Evolutionary conservation across 2,888 invertebrate genomes (phyloP).

Genomic region (Parascotia fuliginaria): DNA sequence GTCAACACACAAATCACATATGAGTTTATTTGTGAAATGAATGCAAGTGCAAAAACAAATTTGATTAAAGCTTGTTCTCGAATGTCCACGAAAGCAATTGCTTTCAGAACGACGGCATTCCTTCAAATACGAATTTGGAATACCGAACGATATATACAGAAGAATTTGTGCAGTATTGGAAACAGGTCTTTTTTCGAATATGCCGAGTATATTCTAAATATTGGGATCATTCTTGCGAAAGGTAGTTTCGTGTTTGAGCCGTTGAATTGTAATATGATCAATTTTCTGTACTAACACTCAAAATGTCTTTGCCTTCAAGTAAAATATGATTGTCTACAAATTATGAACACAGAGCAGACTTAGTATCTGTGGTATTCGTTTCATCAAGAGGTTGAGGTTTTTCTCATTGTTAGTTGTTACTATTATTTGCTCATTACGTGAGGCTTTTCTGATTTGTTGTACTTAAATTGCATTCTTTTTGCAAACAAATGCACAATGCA

Average conservation of each 20-base stretch:
- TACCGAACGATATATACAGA: conserved; percentile 5
- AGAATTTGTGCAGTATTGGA: conserved; percentile 15
- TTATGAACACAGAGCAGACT: too few species aligned
- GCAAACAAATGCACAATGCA: too few species aligned
- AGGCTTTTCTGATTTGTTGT: too few species aligned
- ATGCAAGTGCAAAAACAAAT: conserved; percentile 17
- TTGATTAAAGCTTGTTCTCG: conserved; percentile 13
- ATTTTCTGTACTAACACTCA: not conserved
- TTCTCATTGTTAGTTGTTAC: too few species aligned
- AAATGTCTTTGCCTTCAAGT: too few species aligned
- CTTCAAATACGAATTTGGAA: conserved; percentile 13
- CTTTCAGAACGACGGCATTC: conserved; percentile 18
- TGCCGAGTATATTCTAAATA: conserved; percentile 3
- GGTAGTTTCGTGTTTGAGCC: not conserved
- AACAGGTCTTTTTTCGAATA: conserved; percentile 1
- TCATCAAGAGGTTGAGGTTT: too few species aligned
- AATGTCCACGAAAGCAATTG: conserved; percentile 12
- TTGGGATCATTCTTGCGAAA: conserved; percentile 5
- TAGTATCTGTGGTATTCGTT: too few species aligned
- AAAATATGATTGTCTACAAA: too few species aligned
- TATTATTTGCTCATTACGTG: too few species aligned
- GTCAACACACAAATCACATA: not conserved
- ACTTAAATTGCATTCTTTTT: too few species aligned
- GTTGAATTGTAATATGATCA: conserved; percentile 7
- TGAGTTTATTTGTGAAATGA: too few species aligned